These are phyloP conservation scores for Drosophila aldrichi DNA, from an alignment of 2,888 invertebrate genomes.

Conservation along the genomic window DNA sequence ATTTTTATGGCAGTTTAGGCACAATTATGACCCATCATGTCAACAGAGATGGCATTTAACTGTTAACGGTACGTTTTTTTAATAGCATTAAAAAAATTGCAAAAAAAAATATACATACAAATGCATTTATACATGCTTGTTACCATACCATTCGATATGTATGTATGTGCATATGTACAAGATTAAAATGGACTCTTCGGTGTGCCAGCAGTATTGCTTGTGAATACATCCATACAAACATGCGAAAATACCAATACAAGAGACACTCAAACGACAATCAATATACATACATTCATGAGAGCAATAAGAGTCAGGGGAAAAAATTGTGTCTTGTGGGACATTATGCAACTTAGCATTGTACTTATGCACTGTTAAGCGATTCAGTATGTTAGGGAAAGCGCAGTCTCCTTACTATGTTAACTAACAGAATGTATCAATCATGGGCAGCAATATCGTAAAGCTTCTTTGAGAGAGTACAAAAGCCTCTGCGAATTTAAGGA, in stretches of 20 bases:
- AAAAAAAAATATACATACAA: neutral
- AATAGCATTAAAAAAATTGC: conserved; percentile 1
- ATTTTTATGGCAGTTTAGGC: conserved; percentile 69
- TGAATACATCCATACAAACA: neutral
- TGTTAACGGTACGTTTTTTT: conserved; percentile 20
- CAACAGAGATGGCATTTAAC: conserved; percentile 34
- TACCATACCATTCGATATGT: neutral
- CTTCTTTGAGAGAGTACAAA: neutral
- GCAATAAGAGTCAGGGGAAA: neutral
- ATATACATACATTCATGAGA: neutral
- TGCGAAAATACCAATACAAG: no score
- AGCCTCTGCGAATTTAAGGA: neutral
- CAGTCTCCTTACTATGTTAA: neutral
- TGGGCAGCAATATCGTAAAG: neutral
- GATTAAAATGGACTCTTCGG: neutral
- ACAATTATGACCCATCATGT: conserved; percentile 42
- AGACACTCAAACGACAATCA: no score
- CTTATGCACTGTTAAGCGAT: neutral
- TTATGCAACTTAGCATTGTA: neutral
- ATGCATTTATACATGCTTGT: neutral
- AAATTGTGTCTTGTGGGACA: neutral
- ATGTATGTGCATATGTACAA: neutral
- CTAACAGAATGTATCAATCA: neutral
- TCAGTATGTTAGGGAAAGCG: neutral
- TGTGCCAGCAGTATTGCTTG: neutral